Conservation (phyloP, 2,797 vertebrate genomes). For the Danio aesculapii region DNA sequence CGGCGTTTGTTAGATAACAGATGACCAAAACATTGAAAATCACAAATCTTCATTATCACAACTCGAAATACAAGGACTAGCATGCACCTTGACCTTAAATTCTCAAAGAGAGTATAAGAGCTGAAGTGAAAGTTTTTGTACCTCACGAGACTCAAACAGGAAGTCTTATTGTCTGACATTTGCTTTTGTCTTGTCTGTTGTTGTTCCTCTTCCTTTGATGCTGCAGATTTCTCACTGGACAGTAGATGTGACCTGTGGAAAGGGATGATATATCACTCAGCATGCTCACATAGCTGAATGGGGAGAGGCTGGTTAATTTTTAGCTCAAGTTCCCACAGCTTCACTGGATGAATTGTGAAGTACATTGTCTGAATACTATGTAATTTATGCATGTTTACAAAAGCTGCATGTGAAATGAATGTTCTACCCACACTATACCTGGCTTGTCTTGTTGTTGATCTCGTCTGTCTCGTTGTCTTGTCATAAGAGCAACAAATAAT, state of each 20-base stretch:
- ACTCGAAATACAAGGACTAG: neutral
- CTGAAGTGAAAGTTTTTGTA: neutral
- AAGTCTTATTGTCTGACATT: neutral
- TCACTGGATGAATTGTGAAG: neutral
- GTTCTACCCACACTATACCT: too few relatives aligned
- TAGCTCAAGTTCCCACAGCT: constrained; percentile 7
- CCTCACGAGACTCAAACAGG: neutral
- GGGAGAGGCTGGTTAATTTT: constrained; percentile 50
- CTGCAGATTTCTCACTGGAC: neutral
- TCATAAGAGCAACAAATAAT: too few relatives aligned
- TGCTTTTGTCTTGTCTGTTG: constrained; percentile 10
- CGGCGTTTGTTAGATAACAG: neutral
- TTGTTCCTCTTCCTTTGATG: constrained; percentile 15
- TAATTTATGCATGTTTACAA: neutral
- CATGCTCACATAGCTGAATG: constrained; percentile 11
- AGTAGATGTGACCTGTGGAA: neutral
- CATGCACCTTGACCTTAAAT: neutral
- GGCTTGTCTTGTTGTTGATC: too few relatives aligned
- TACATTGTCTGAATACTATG: neutral
- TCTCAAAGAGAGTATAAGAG: neutral
- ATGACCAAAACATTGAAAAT: neutral
- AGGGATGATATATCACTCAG: constrained; percentile 26
- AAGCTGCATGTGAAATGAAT: too few relatives aligned
- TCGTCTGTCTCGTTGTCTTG: too few relatives aligned
- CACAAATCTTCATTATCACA: neutral